Conservation (phyloP, 2,888 invertebrate genomes). For the Perizoma affinitatum region DNA sequence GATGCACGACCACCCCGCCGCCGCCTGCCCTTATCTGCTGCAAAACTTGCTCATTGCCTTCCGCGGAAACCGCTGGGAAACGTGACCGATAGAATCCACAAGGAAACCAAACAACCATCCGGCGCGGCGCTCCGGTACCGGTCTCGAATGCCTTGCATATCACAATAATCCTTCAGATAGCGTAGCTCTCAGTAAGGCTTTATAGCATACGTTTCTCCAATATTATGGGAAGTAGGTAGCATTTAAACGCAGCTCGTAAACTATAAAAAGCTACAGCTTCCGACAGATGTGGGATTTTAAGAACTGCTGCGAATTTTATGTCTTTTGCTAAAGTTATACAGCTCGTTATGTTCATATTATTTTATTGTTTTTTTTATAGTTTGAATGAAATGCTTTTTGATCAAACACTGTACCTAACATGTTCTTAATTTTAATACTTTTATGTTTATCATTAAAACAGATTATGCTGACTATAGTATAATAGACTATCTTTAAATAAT, state of each 20-base stretch:
- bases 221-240: slow-evolving; percentile 47
- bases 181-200: slow-evolving; percentile 52
- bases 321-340: slow-evolving; percentile 46
- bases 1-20: slow-evolving; percentile 38
- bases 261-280: slow-evolving; percentile 60
- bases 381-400: neutral
- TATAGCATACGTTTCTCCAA: slow-evolving; percentile 52
- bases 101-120: slow-evolving; percentile 23
- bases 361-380: slow-evolving; percentile 22
- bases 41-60: slow-evolving; percentile 23
- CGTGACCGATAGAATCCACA: slow-evolving; percentile 16
- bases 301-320: slow-evolving; percentile 46
- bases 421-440: neutral
- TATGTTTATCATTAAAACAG: slow-evolving; percentile 19
- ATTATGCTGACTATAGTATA: no score
- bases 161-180: slow-evolving; percentile 56
- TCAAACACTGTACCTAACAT: no score
- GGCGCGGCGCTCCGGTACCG: slow-evolving; percentile 28
- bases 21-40: slow-evolving; percentile 35
- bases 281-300: slow-evolving; percentile 57
- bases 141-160: slow-evolving; percentile 46
- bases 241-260: slow-evolving; percentile 52
- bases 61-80: slow-evolving; percentile 23
- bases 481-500: no score
- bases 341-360: slow-evolving; percentile 39